phyloP scores from a whole-genome alignment of 2,888 invertebrate genomes.

The Microctonus hyperodae region DNA sequence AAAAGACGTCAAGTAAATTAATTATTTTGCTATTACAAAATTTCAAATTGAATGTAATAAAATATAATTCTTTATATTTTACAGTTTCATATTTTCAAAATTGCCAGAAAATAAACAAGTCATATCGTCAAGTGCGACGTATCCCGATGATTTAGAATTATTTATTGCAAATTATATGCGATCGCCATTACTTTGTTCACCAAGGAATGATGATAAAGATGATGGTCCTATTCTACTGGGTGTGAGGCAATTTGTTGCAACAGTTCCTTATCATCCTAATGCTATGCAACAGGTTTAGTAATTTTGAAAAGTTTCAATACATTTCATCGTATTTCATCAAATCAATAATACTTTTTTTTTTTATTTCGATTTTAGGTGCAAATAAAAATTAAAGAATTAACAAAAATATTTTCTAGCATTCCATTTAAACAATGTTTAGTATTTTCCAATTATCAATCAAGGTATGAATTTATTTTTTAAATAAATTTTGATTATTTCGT shows the following conservation, averaged over 20 bases:
- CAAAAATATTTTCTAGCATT: slow-evolving; percentile 73
- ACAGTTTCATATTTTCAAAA: slow-evolving; percentile 74
- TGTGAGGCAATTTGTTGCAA: slow-evolving; percentile 77
- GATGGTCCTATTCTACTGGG: slow-evolving; percentile 78
- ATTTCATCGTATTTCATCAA: background rate
- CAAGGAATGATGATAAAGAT: slow-evolving; percentile 72
- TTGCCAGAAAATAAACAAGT: slow-evolving; percentile 85
- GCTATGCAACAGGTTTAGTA: slow-evolving; percentile 69
- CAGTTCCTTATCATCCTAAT: slow-evolving; percentile 71
- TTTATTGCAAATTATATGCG: slow-evolving; percentile 80
- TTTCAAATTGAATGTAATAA: background rate
- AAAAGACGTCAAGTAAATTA: slow-evolving; percentile 73
- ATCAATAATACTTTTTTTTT: background rate
- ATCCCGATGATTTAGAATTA: slow-evolving; percentile 75
- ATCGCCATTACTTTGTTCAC: slow-evolving; percentile 77
- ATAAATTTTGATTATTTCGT: background rate
- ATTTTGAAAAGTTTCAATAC: slow-evolving; percentile 11
- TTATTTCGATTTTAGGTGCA: slow-evolving; percentile 47
- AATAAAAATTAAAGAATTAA: slow-evolving; percentile 71
- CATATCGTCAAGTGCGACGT: slow-evolving; percentile 93
- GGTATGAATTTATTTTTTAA: slow-evolving; percentile 59
- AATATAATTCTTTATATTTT: slow-evolving; percentile 43
- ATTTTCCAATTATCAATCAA: slow-evolving; percentile 86
- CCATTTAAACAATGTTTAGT: slow-evolving; percentile 90
- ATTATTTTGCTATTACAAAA: slow-evolving; percentile 18